phyloP scores from a whole-genome alignment of 2,113 vertebrate genomes.

The Urocynchramus pylzowi region DNA sequence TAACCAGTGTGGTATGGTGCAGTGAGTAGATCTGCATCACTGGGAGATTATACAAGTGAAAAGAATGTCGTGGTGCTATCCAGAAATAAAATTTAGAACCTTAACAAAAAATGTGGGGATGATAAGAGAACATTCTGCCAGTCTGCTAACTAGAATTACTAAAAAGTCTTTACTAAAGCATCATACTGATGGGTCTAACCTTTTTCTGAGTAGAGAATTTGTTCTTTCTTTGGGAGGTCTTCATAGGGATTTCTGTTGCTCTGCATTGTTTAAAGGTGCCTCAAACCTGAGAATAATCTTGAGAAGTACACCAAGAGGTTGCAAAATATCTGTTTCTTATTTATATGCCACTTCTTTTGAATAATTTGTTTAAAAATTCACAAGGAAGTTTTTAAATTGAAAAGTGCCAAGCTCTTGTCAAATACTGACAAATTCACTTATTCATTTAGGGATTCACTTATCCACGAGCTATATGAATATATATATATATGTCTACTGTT shows the following conservation, averaged over 20 bases:
- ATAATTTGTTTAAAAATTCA: slow-evolving; percentile 61
- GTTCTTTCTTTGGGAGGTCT: not conserved
- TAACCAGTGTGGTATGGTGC: not conserved
- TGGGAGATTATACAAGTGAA: not conserved
- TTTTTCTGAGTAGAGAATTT: not conserved
- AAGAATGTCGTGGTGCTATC: not conserved
- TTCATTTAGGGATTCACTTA: not conserved
- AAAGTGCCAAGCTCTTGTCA: slow-evolving; percentile 34
- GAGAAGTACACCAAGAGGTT: not conserved
- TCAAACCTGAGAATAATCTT: not conserved
- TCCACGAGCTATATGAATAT: slow-evolving; percentile 28
- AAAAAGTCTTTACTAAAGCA: not conserved
- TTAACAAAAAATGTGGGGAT: not conserved
- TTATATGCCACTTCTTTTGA: slow-evolving; percentile 23
- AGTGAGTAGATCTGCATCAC: not conserved
- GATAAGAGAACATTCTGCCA: not conserved
- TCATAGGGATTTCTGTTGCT: not conserved
- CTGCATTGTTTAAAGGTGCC: not conserved
- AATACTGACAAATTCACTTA: slow-evolving; percentile 36
- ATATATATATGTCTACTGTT: not conserved
- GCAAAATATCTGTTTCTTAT: not conserved
- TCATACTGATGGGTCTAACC: not conserved
- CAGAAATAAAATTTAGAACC: not conserved
- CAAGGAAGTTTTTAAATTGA: slow-evolving; percentile 35
- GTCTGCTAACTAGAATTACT: not conserved